These are phyloP conservation scores for Ormyrus pomaceus DNA, from an alignment of 2,888 invertebrate genomes.

Conservation along the genomic window DNA sequence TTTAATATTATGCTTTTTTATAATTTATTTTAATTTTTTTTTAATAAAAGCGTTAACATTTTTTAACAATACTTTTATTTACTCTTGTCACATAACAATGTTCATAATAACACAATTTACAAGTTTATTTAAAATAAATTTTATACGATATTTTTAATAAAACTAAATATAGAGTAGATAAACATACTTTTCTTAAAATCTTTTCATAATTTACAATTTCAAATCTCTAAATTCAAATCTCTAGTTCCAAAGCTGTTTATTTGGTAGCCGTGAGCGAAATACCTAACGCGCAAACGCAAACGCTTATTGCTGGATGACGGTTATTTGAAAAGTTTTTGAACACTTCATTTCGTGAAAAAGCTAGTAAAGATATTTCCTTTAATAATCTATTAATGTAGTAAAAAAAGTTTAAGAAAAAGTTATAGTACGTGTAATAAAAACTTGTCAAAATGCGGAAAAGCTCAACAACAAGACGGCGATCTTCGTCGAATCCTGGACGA, in stretches of 20 bases:
- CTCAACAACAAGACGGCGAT: conserved; percentile 61
- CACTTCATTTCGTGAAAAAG: not conserved
- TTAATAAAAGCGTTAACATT: not conserved
- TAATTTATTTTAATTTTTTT: not conserved
- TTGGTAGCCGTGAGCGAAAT: conserved; percentile 31
- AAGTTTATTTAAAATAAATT: not conserved
- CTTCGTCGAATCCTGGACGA: conserved; percentile 66
- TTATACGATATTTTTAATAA: not conserved
- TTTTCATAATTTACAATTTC: not conserved
- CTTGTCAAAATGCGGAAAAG: conserved; percentile 59
- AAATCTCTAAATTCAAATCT: not conserved
- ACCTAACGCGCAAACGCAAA: not conserved
- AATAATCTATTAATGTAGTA: not conserved
- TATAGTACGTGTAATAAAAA: conserved; percentile 1
- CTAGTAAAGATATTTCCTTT: no score
- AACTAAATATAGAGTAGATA: not conserved
- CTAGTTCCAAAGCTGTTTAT: conserved; percentile 12
- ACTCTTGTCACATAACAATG: no score
- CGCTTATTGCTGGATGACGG: conserved; percentile 1
- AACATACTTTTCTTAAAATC: no score
- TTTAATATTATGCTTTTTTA: no score
- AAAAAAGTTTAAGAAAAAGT: not conserved
- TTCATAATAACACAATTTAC: not conserved
- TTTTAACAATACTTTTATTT: not conserved
- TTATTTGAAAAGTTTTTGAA: conserved; percentile 33